Evolutionary conservation across 2,113 vertebrate genomes (phyloP).

Genomic region (Verasper variegatus): DNA sequence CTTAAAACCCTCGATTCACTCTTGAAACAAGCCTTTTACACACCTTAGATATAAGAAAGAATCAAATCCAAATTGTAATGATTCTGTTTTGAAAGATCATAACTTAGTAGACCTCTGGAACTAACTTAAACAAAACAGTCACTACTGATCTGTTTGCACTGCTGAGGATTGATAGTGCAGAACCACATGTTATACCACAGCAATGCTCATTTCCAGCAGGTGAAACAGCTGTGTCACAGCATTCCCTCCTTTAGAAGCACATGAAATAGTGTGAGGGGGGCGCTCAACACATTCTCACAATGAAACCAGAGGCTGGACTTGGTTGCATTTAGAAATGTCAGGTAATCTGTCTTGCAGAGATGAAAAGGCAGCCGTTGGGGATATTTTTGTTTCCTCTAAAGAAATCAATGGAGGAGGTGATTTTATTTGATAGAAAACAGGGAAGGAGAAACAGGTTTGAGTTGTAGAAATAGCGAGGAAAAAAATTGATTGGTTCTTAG

Average conservation of each 20-base stretch:
- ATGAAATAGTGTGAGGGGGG: conserved; percentile 19
- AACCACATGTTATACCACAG: conserved; percentile 33
- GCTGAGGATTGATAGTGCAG: conserved; percentile 22
- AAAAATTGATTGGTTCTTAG: not conserved
- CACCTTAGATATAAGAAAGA: not conserved
- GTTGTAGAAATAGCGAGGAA: not conserved
- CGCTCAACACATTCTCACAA: conserved; percentile 37
- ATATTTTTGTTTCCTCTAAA: conserved; percentile 68
- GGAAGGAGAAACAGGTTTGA: conserved; percentile 34
- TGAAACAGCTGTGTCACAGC: conserved; percentile 51
- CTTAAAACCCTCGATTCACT: no score
- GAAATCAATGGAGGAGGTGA: conserved; percentile 68
- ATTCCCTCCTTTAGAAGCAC: conserved; percentile 31
- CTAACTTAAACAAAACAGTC: not conserved
- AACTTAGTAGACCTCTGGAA: not conserved
- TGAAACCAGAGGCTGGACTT: conserved; percentile 45
- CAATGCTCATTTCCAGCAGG: conserved; percentile 25
- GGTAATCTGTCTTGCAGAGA: conserved; percentile 72
- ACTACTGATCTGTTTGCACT: conserved; percentile 22
- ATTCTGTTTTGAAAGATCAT: not conserved
- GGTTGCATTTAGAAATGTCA: conserved; percentile 73
- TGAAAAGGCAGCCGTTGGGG: conserved; percentile 69
- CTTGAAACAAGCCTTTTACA: not conserved
- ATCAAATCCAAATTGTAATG: not conserved
- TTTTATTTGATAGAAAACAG: conserved; percentile 67